Conservation (phyloP, 2,797 vertebrate genomes). For the Rhinichthys osculus region DNA sequence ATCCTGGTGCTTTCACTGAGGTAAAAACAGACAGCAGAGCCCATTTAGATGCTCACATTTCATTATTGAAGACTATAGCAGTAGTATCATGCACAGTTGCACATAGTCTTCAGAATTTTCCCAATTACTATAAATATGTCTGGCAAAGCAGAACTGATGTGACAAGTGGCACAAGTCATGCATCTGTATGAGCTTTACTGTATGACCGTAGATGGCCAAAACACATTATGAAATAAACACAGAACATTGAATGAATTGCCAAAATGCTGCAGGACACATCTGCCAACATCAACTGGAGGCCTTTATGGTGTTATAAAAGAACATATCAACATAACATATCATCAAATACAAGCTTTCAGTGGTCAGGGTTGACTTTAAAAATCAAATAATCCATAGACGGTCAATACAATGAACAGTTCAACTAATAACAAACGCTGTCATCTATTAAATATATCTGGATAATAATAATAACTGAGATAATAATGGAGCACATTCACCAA, state of each 20-base stretch:
- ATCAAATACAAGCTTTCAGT: neutral
- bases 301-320: neutral
- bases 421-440: conserved; percentile 22
- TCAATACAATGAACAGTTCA: neutral
- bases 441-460: neutral
- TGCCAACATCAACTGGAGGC: neutral
- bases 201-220: neutral
- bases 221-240: neutral
- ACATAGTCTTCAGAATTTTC: neutral
- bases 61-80: neutral
- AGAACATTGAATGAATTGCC: neutral
- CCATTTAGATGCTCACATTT: neutral
- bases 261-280: conserved; percentile 18
- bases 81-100: neutral
- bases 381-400: neutral
- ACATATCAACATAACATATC: neutral
- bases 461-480: neutral
- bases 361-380: neutral
- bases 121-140: neutral
- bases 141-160: neutral
- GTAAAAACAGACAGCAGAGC: conserved; percentile 13
- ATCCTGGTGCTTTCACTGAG: conserved; percentile 21
- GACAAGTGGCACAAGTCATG: neutral
- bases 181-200: neutral
- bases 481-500: conserved; percentile 1